Conservation (phyloP, 2,113 vertebrate species). For the Perccottus glenii region DNA sequence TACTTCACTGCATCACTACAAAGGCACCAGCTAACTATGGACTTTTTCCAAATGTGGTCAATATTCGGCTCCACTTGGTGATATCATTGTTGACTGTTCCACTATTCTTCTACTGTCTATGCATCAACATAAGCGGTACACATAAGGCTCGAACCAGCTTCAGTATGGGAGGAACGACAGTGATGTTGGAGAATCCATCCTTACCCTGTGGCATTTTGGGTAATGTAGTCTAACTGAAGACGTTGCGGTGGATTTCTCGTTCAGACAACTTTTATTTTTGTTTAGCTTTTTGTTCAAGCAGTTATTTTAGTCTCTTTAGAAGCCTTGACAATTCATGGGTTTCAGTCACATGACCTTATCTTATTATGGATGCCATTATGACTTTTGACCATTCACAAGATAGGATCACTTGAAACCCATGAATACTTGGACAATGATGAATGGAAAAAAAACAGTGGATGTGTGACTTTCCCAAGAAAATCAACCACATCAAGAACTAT, state of each 20-base stretch:
- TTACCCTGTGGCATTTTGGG: slow-evolving; percentile 18
- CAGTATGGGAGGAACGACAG: not conserved
- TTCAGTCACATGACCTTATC: no score
- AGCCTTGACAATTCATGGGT: slow-evolving; percentile 54
- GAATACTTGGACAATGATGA: not conserved
- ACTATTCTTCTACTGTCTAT: slow-evolving; percentile 2
- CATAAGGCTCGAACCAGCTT: not conserved
- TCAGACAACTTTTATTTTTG: not conserved
- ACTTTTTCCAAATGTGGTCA: no score
- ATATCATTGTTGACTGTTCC: not conserved
- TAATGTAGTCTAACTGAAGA: slow-evolving; percentile 16
- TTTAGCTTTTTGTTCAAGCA: not conserved
- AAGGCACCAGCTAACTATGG: no score
- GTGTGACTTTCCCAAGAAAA: slow-evolving; percentile 6
- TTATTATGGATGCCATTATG: no score
- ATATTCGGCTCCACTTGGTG: no score
- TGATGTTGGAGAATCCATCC: not conserved
- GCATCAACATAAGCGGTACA: not conserved
- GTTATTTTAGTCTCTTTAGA: slow-evolving; percentile 1
- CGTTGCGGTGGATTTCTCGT: slow-evolving; percentile 24
- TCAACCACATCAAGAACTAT: slow-evolving; percentile 43
- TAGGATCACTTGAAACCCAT: no score
- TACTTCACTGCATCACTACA: no score
- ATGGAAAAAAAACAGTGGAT: slow-evolving; percentile 4
- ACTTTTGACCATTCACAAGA: no score